phyloP scores from a whole-genome alignment of 2,888 invertebrate species.

The Ryuthela nishihirai region DNA sequence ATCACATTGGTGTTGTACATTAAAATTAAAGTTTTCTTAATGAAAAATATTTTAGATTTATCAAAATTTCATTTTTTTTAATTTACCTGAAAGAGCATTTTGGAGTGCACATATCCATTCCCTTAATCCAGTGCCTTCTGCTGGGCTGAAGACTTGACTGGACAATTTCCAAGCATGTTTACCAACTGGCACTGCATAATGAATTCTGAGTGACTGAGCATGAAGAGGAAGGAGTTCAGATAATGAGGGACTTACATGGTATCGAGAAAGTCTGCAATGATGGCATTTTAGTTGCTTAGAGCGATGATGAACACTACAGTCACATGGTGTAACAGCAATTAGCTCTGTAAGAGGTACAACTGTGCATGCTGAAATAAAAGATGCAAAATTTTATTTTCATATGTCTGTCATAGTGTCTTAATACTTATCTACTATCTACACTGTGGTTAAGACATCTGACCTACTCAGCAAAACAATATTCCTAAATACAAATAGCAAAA shows the following conservation, averaged over 20 bases:
- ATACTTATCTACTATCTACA: too few species aligned
- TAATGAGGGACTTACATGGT: not conserved
- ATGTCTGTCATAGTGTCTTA: too few species aligned
- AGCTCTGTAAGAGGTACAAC: slow-evolving; percentile 23
- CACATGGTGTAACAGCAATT: slow-evolving; percentile 35
- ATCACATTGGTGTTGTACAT: too few species aligned
- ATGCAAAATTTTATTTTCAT: too few species aligned
- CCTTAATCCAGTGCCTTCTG: slow-evolving; percentile 12
- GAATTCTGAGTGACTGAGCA: slow-evolving; percentile 23
- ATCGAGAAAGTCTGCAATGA: slow-evolving; percentile 17
- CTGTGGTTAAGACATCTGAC: too few species aligned
- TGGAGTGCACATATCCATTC: slow-evolving; percentile 23
- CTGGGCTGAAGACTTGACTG: slow-evolving; percentile 16
- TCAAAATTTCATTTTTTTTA: not conserved
- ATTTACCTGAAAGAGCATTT: slow-evolving; percentile 21
- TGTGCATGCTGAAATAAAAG: slow-evolving; percentile 16
- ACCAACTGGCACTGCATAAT: slow-evolving; percentile 31
- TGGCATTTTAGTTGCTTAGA: slow-evolving; percentile 16
- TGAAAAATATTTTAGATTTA: not conserved
- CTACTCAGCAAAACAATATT: too few species aligned
- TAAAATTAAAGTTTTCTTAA: too few species aligned
- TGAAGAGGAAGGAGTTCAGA: slow-evolving; percentile 4
- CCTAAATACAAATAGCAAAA: too few species aligned
- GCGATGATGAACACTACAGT: slow-evolving; percentile 16
- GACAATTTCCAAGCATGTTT: slow-evolving; percentile 32